phyloP scores from a whole-genome alignment of 2,888 invertebrate genomes.

The Nephrotoma appendiculata region DNA sequence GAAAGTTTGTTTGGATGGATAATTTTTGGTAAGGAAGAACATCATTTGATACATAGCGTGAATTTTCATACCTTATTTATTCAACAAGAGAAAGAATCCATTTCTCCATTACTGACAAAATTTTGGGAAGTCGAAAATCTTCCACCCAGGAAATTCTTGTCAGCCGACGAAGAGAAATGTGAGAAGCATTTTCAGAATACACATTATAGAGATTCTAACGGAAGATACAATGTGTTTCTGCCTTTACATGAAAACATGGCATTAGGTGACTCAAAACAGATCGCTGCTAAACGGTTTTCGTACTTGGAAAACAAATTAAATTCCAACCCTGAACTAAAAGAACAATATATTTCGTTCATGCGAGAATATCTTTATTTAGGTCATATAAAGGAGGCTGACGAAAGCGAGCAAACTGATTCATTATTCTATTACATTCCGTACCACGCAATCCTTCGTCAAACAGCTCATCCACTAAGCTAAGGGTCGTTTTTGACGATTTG shows the following conservation, averaged over 20 bases:
- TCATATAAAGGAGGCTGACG: conserved; percentile 13
- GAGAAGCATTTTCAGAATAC: conserved; percentile 14
- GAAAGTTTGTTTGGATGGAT: background rate
- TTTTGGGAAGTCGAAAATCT: conserved; percentile 15
- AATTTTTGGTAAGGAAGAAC: background rate
- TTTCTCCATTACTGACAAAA: background rate
- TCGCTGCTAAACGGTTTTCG: conserved; percentile 11
- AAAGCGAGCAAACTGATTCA: background rate
- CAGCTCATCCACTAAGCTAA: conserved; percentile 4
- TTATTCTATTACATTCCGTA: conserved; percentile 12
- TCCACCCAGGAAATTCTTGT: background rate
- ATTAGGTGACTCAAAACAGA: conserved; percentile 1
- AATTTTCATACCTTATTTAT: background rate
- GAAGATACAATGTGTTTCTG: conserved; percentile 13
- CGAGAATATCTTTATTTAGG: conserved; percentile 13
- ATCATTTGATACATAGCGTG: background rate
- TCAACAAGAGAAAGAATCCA: background rate
- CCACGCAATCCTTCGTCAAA: conserved; percentile 11
- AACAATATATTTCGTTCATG: conserved; percentile 14
- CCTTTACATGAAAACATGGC: conserved; percentile 11
- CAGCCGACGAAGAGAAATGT: conserved; percentile 11
- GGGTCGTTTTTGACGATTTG: conserved; percentile 8
- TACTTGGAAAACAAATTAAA: conserved; percentile 13
- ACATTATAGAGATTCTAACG: conserved; percentile 6
- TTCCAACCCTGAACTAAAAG: conserved; percentile 9